Conservation (phyloP, 1,140 invertebrate species). For the Bombus impatiens region DNA sequence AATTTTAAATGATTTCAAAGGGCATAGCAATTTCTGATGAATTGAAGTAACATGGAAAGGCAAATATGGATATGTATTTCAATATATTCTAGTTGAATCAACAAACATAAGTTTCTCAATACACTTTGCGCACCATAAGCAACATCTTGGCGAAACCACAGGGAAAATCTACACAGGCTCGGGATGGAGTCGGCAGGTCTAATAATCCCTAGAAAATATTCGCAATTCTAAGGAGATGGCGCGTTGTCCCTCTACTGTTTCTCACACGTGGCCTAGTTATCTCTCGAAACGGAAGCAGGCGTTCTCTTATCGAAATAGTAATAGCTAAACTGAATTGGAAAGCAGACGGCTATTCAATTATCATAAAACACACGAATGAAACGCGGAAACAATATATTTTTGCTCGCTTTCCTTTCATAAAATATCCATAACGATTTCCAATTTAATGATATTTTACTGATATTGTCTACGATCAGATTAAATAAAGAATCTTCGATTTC, state of each 20-base stretch:
- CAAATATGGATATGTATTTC: background rate
- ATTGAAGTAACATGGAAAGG: too few species aligned
- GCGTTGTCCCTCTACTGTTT: conserved; percentile 22
- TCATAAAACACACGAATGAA: background rate
- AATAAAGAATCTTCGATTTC: background rate
- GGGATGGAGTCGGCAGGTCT: background rate
- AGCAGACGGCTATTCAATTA: conserved; percentile 27
- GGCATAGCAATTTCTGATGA: too few species aligned
- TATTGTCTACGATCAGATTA: background rate
- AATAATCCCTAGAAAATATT: conserved; percentile 56
- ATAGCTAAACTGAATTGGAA: conserved; percentile 36
- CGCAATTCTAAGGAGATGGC: conserved; percentile 36
- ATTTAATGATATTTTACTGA: background rate
- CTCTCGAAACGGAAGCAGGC: conserved; percentile 47
- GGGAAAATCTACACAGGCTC: background rate
- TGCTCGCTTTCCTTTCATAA: background rate
- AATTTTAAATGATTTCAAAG: too few species aligned
- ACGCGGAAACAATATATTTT: background rate
- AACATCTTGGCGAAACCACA: background rate
- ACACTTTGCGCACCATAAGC: background rate
- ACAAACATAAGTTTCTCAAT: background rate
- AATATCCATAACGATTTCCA: background rate
- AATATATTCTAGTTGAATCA: background rate
- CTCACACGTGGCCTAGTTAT: conserved; percentile 54
- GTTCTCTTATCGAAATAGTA: conserved; percentile 34